Evolutionary conservation across 1,140 invertebrate genomes (phyloP).

Genomic region (Drosophila quadrilineata): DNA sequence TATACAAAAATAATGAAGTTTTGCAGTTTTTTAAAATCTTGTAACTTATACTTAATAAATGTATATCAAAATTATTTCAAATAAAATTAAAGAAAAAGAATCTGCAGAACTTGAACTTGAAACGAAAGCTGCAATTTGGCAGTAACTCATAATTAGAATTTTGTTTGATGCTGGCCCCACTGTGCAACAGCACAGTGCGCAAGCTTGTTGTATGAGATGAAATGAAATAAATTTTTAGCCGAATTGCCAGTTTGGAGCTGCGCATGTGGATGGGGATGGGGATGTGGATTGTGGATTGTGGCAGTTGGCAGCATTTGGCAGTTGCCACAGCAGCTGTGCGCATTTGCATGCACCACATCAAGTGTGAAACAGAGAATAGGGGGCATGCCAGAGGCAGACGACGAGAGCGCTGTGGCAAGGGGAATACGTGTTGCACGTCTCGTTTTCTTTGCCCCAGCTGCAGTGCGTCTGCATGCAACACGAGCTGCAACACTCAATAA

Average conservation of each 20-base stretch:
- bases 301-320: too few species aligned
- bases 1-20: too few species aligned
- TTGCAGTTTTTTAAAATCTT: too few species aligned
- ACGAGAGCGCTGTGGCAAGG: not conserved
- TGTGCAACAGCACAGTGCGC: slow-evolving; percentile 27
- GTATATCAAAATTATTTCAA: too few species aligned
- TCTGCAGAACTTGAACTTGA: too few species aligned
- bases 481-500: slow-evolving; percentile 77
- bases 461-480: slow-evolving; percentile 57
- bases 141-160: not conserved
- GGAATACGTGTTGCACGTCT: slow-evolving; percentile 24
- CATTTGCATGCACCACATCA: slow-evolving; percentile 53
- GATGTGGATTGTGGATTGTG: too few species aligned
- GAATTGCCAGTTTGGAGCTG: slow-evolving; percentile 57
- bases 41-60: too few species aligned
- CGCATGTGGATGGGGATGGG: slow-evolving; percentile 42
- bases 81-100: too few species aligned
- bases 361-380: not conserved
- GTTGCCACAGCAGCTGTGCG: slow-evolving; percentile 53
- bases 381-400: not conserved
- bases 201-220: slow-evolving; percentile 54
- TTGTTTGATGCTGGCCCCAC: not conserved
- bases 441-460: slow-evolving; percentile 14
- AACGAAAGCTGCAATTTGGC: too few species aligned
- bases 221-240: slow-evolving; percentile 59